A percentile compares a stretch with the other conserved stretches of the same genome.
Evolutionary conservation across 37 sponge, comb jelly and placozoan genomes (phyloP).

Genomic region (Amphimedon queenslandica): DNA sequence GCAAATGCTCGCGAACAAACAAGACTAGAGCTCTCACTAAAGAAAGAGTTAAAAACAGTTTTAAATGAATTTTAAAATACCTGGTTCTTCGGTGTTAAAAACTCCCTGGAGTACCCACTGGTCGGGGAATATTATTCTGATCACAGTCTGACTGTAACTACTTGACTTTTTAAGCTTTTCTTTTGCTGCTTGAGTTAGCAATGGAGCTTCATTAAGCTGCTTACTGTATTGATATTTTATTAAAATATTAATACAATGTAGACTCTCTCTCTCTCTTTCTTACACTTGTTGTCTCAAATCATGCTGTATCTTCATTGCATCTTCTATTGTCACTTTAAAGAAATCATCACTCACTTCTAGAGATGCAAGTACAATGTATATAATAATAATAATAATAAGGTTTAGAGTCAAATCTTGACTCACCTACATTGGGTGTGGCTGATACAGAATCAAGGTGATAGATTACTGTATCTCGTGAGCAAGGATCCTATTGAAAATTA

Average conservation of each 20-base stretch:
- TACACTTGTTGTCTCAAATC: conserved; percentile 39
- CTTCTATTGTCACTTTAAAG: conserved; percentile 53
- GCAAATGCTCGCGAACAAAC: conserved; percentile 52
- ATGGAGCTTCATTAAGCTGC: conserved; percentile 22
- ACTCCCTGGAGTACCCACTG: conserved; percentile 58
- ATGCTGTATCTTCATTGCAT: conserved; percentile 38
- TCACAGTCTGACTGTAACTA: conserved; percentile 28
- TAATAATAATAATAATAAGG: neutral
- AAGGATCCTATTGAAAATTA: conserved; percentile 7
- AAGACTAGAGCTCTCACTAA: conserved; percentile 49
- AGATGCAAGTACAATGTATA: neutral
- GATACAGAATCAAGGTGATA: conserved; percentile 13
- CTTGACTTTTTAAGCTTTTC: too few relatives aligned
- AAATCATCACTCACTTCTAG: conserved; percentile 52
- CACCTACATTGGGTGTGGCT: too few relatives aligned
- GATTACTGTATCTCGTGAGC: conserved; percentile 34
- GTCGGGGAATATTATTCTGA: conserved; percentile 63
- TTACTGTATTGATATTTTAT: neutral
- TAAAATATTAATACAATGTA: neutral
- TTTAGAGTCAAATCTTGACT: too few relatives aligned
- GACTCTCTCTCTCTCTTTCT: neutral
- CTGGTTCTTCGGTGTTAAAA: conserved; percentile 54
- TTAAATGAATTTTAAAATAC: conserved; percentile 18
- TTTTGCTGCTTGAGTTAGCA: conserved; percentile 30
- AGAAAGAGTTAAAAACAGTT: neutral